Conservation (phyloP, 2,797 vertebrate genomes). For the Fratercula arctica region DNA sequence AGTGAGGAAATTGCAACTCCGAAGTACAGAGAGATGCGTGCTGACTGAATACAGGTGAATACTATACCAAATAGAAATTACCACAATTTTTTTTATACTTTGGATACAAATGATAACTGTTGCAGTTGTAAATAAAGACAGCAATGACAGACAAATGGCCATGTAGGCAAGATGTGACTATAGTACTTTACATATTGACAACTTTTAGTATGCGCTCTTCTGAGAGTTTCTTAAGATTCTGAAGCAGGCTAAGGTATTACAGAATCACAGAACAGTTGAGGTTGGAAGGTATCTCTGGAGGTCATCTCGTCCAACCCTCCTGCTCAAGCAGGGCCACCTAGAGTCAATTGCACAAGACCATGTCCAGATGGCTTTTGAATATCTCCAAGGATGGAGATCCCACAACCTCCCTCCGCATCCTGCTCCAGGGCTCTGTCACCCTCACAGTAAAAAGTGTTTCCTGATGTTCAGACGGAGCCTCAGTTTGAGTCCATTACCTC, state of each 20-base stretch:
- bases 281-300: background rate
- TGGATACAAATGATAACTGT: background rate
- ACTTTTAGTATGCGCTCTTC: background rate
- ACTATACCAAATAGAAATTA: background rate
- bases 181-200: background rate
- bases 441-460: background rate
- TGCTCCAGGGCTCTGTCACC: background rate
- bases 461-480: background rate
- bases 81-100: background rate
- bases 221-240: background rate
- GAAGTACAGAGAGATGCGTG: background rate
- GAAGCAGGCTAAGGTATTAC: background rate
- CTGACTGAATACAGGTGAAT: background rate
- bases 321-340: background rate
- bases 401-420: background rate
- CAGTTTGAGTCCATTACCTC: background rate
- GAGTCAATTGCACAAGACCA: background rate
- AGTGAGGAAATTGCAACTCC: background rate
- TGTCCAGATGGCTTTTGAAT: accelerated
- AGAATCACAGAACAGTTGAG: background rate
- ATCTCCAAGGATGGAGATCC: background rate
- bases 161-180: background rate
- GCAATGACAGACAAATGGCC: background rate
- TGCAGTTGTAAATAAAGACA: background rate
- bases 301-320: background rate